Base-by-base conservation (phyloP, 2,113 vertebrate species). In the Agapornis roseicollis region DNA sequence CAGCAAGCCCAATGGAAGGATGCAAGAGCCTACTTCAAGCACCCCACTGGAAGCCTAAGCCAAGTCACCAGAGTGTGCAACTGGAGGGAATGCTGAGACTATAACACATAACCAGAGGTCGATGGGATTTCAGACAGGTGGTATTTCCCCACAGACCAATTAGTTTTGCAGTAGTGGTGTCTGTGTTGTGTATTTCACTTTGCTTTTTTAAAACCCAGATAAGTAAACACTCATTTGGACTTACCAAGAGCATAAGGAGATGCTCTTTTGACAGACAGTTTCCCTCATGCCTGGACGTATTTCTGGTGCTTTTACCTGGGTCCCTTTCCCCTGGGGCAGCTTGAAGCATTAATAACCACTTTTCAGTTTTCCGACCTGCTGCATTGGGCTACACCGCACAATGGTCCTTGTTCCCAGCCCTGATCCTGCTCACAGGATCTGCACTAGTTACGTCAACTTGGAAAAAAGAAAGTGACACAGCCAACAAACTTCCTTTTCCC, bases 341-440 rank as follows among this genome's bases (percentile, higher is more conserved):
- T 64, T 55, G 42, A 89, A 91, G 46, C 28, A 80, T 46, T 68
- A 83, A 37, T 28, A 86, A 66, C 17, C 10, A 50, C 33, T 66
- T 70, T 18, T 28, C 81, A 83, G 58, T 80, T 80, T 85, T 70
- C 82, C 63, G 33, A 80, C 88, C 42, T 63, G 39, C 46, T 85
- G 44, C 72, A 82, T 19, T 35, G 50, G 49, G 42, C 29, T 53
- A 28, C 35, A 44, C 20, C 2, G 2, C 76, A 91, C 85, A 96
- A 79, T 9, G 37, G 72, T 37, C 80, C 76, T 93, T 92, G 53
- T 90, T 89, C 52, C 50, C 60, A 84, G 47, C 15, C 61, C 61
- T 90, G 69, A 94, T 90, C 94, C 76, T 85, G 69, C 94, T 88
- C 81, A 93, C 77, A 88, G 80, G 94, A 93, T 42, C 69, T 47